These are phyloP conservation scores for Himalopsyche anomala DNA, from an alignment of 2,888 invertebrate species.

Conservation along the genomic window DNA sequence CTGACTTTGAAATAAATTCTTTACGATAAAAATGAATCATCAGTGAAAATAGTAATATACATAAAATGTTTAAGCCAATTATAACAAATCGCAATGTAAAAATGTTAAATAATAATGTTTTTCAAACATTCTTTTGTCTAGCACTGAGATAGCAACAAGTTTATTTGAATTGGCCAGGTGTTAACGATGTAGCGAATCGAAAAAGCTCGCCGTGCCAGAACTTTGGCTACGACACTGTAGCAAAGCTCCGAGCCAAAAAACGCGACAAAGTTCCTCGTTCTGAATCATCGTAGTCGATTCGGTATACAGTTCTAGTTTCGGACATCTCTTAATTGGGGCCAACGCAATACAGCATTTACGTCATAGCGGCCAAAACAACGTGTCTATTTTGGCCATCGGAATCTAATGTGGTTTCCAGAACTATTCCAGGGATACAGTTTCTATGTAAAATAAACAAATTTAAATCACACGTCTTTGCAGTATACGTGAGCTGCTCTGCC, in stretches of 20 bases:
- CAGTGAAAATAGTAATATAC: too few species aligned
- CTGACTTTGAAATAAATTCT: too few species aligned
- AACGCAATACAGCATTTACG: constrained; percentile 62
- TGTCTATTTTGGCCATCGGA: constrained; percentile 56
- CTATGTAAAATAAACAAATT: neutral
- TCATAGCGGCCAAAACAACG: constrained; percentile 61
- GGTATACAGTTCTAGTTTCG: constrained; percentile 50
- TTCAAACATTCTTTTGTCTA: neutral
- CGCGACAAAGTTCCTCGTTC: constrained; percentile 47
- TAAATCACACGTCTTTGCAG: too few species aligned
- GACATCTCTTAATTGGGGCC: constrained; percentile 63
- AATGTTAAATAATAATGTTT: too few species aligned
- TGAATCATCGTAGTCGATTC: constrained; percentile 56
- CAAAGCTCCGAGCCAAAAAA: constrained; percentile 46
- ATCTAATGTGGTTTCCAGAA: constrained; percentile 51
- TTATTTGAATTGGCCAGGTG: neutral
- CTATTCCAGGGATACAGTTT: constrained; percentile 53
- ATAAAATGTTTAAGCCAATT: too few species aligned
- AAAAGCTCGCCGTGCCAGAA: neutral
- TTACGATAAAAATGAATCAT: too few species aligned
- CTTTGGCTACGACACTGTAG: constrained; percentile 10
- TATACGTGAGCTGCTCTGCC: too few species aligned
- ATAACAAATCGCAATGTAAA: neutral
- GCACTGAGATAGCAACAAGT: neutral
- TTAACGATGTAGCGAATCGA: neutral